These are phyloP conservation scores for Meles meles DNA, from an alignment of 2,113 vertebrate genomes.

Conservation along the genomic window DNA sequence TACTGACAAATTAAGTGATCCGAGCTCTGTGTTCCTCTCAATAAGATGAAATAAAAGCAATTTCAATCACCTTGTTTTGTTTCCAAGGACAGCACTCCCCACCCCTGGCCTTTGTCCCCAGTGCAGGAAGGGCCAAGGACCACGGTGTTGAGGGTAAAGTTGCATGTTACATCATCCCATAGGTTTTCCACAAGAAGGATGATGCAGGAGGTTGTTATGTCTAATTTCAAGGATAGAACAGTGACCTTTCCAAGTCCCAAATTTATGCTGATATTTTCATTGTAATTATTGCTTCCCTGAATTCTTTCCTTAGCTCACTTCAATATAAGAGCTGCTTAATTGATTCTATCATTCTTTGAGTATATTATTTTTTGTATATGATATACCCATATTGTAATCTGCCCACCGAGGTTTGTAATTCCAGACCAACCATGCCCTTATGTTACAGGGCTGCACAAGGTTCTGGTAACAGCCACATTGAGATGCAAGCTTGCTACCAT, in stretches of 20 bases:
- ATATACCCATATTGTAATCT: background rate
- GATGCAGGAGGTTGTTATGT: background rate
- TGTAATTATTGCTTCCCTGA: background rate
- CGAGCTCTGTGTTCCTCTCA: background rate
- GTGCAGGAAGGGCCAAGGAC: background rate
- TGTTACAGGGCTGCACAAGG: background rate
- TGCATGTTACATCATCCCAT: background rate
- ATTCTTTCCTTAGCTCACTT: conserved; percentile 47
- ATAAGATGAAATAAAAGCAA: background rate
- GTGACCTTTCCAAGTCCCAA: background rate
- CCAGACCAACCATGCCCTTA: background rate
- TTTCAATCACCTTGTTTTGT: background rate
- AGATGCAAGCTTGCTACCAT: too few species aligned
- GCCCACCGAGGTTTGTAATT: background rate
- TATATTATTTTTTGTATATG: background rate
- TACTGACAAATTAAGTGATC: background rate
- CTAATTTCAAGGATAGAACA: background rate
- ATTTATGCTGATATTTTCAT: background rate
- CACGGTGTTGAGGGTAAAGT: background rate
- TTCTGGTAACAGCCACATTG: background rate
- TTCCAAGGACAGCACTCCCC: background rate
- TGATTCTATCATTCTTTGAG: background rate
- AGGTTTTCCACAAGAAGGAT: background rate
- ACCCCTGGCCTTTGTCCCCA: background rate
- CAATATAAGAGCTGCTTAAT: background rate